phyloP scores from a whole-genome alignment of 2,113 vertebrate species.

The Hypomesus transpacificus region DNA sequence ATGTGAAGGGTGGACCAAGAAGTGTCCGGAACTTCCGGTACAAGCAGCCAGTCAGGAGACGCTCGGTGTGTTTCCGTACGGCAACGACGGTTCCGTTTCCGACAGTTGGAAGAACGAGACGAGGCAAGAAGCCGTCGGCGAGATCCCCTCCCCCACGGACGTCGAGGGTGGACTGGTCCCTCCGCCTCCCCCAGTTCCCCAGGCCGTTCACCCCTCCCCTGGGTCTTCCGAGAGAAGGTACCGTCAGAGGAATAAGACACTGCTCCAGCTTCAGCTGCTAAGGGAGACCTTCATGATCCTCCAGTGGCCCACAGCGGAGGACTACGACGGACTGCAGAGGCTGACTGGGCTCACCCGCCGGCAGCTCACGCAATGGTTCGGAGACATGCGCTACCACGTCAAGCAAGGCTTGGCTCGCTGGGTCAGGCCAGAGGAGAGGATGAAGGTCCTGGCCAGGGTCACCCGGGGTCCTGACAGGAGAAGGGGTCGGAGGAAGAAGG shows the following conservation, averaged over 20 bases:
- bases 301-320: slow-evolving; percentile 73
- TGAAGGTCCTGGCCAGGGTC: slow-evolving; percentile 22
- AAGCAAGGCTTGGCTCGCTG: slow-evolving; percentile 75
- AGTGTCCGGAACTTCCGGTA: too few species aligned
- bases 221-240: background rate
- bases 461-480: slow-evolving; percentile 28
- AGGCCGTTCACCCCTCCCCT: too few species aligned
- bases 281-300: slow-evolving; percentile 72
- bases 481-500: background rate
- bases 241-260: slow-evolving; percentile 55
- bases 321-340: slow-evolving; percentile 67
- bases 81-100: too few species aligned
- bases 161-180: slow-evolving; percentile 17
- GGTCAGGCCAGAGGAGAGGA: slow-evolving; percentile 63
- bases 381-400: slow-evolving; percentile 77
- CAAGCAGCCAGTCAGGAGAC: too few species aligned
- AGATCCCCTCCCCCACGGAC: background rate
- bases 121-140: slow-evolving; percentile 25
- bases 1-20: too few species aligned
- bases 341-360: slow-evolving; percentile 67
- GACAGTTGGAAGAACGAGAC: too few species aligned
- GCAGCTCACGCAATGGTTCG: slow-evolving; percentile 78
- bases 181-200: too few species aligned
- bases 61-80: too few species aligned
- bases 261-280: slow-evolving; percentile 73